phyloP scores from a whole-genome alignment of 2,113 vertebrate genomes.

The Mesocricetus auratus region DNA sequence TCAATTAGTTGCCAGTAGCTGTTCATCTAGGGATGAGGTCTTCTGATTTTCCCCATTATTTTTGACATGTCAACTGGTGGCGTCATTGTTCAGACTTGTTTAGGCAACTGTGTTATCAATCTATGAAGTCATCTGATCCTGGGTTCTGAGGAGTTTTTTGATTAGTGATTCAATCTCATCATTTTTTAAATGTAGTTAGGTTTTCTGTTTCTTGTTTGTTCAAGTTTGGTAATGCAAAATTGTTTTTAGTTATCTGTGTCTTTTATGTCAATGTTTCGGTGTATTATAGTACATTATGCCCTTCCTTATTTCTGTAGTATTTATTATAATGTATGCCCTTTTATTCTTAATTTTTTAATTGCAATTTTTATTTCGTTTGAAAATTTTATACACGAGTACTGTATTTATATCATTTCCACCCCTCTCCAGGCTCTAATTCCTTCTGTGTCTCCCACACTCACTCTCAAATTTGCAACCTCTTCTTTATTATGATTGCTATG shows the following conservation, averaged over 20 bases:
- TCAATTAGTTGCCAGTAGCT: not conserved
- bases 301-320: not conserved
- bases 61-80: not conserved
- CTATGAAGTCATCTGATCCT: not conserved
- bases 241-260: not conserved
- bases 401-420: not conserved
- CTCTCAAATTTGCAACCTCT: not conserved
- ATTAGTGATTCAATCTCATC: not conserved
- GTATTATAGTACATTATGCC: not conserved
- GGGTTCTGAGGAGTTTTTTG: not conserved
- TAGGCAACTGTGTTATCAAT: not conserved
- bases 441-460: not conserved
- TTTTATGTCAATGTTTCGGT: not conserved
- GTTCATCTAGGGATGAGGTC: not conserved
- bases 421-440: not conserved
- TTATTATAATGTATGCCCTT: not conserved
- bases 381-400: not conserved
- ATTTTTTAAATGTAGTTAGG: not conserved
- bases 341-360: not conserved
- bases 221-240: not conserved
- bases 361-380: not conserved
- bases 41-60: too few relatives aligned
- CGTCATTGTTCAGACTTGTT: not conserved
- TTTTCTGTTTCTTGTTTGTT: not conserved
- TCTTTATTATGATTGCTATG: not conserved